Evolutionary conservation across 1,140 invertebrate species (phyloP), one percentile per base, ranked within the genome.

Genomic region (Macrotrachela quadricornifera): DNA sequence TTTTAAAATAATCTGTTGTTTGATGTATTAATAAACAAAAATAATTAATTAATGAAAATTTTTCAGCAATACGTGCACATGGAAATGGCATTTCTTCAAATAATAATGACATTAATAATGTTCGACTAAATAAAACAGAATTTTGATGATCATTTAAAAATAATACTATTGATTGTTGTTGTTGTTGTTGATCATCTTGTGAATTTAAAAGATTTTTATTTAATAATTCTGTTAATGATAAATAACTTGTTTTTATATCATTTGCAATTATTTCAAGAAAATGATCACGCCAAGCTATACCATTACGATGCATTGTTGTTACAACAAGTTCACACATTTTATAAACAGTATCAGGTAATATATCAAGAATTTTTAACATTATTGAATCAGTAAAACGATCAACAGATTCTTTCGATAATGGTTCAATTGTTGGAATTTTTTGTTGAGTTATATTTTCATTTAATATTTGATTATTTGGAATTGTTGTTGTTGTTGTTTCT

Each of bases 341-440:
- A 61, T 80, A 85, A 0, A 87, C 83, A 2, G 79, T 79, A 54
- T 86, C 82, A 0, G 83, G 83, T 60, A 84, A 75, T 2, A 76
- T 72, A 62, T 86, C 82, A 21, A 86, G 66, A 18, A 85, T 68
- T 50, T 75, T 75, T 40, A 53, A 30, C n/a, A 54, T n/a, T 37
- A 40, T n/a, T 18, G 14, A 40, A 17, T 37, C 14, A 9, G 16
- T 39, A 50, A 50, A 10, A 1, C 16, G 11, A 45, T 45, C 16
- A 11, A 16, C 10, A 44, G 11, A 36, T 54, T 65, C 67, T 77
- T 18, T 76, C 74, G 9, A 83, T 63, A 10, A 80, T 75, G 41
- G 66, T 73, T 15, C 57, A 82, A 82, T 46, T 75, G 67, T 62
- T 82, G 76, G 39, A 82, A 71, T 47, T 74, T 65, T 46, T 75